A percentile compares a stretch with the other conserved stretches of the same genome.
Evolutionary conservation across 2,797 vertebrate genomes (phyloP).

Genomic region (Coreius guichenoti): DNA sequence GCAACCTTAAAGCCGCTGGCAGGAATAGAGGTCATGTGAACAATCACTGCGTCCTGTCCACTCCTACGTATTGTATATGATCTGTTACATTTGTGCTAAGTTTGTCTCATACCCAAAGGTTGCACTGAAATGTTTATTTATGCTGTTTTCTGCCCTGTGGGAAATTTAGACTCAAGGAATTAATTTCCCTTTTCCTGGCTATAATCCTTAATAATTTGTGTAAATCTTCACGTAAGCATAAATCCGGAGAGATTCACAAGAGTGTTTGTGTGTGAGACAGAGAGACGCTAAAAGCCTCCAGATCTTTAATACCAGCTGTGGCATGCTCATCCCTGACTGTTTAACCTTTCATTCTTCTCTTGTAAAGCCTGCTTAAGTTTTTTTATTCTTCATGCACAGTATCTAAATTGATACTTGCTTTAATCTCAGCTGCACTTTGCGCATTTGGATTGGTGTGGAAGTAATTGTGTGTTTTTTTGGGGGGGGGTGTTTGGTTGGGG

Average conservation of each 20-base stretch:
- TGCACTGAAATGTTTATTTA: constrained; percentile 17
- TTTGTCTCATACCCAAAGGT: constrained; percentile 11
- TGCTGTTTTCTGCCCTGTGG: constrained; percentile 6
- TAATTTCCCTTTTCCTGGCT: constrained; percentile 53
- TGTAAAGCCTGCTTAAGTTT: constrained; percentile 1
- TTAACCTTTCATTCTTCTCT: constrained; percentile 8
- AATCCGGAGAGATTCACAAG: constrained; percentile 14
- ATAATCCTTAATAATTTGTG: constrained; percentile 48
- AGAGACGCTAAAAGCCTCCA: background rate
- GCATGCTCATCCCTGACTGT: background rate
- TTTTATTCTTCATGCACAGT: constrained; percentile 24
- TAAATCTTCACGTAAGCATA: constrained; percentile 27
- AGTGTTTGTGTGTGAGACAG: constrained; percentile 10
- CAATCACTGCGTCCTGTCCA: background rate
- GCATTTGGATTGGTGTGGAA: constrained; percentile 1
- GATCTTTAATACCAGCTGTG: background rate
- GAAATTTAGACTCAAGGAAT: constrained; percentile 47
- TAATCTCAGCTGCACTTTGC: constrained; percentile 29
- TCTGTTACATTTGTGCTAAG: constrained; percentile 6
- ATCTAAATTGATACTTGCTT: constrained; percentile 46
- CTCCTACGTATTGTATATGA: background rate
- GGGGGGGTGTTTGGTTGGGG: constrained; percentile 30
- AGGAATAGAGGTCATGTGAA: constrained; percentile 13
- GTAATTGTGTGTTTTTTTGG: constrained; percentile 31
- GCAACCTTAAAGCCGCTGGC: constrained; percentile 6